Evolutionary conservation across 2,888 invertebrate genomes (phyloP).

Genomic region (Acleris laterana): DNA sequence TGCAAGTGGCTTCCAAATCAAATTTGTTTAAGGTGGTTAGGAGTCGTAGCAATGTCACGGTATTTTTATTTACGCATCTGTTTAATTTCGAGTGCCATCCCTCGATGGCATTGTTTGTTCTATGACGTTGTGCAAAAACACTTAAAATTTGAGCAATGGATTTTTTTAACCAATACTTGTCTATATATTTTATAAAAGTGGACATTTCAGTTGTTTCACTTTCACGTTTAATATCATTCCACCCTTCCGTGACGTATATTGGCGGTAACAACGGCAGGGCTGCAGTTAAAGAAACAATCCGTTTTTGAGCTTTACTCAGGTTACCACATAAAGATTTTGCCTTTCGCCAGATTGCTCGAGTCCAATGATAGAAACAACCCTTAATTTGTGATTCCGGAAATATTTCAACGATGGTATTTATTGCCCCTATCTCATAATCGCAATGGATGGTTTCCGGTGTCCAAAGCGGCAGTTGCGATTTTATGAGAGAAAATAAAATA

Average conservation of each 20-base stretch:
- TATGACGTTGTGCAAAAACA: no score
- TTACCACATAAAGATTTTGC: neutral
- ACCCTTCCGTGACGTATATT: conserved; percentile 7
- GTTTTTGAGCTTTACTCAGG: conserved; percentile 12
- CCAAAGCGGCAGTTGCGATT: no score
- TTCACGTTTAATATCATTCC: conserved; percentile 13
- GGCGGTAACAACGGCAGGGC: conserved; percentile 13
- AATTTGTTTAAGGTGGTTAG: no score
- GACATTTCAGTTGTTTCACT: conserved; percentile 15
- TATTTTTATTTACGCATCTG: no score
- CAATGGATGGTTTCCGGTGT: neutral
- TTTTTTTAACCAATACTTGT: conserved; percentile 14
- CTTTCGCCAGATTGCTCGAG: neutral
- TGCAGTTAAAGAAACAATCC: conserved; percentile 16
- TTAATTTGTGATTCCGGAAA: neutral
- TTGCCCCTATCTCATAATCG: neutral
- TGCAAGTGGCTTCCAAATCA: no score
- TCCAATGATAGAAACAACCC: neutral
- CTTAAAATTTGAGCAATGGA: no score
- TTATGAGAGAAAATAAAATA: no score
- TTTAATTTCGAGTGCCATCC: no score
- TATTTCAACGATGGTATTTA: neutral
- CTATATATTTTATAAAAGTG: conserved; percentile 12
- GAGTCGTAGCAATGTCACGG: no score
- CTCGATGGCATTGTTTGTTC: no score